A percentile compares a stretch with the other conserved stretches of the same genome.
phyloP scores from a whole-genome alignment of 2,797 vertebrate genomes.

The Lycodopsis pacificus region DNA sequence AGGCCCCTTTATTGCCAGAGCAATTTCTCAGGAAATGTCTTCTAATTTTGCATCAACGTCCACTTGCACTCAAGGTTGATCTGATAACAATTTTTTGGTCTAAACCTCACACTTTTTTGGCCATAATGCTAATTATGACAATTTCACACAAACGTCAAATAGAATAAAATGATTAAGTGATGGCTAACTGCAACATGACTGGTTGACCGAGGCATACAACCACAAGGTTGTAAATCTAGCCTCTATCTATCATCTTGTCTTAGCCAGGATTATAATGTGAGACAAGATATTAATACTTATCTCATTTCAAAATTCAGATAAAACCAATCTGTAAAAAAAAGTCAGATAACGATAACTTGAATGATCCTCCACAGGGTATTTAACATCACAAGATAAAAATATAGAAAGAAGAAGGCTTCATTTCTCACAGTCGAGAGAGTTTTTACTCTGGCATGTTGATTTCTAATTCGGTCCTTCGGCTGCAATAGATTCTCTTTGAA shows the following conservation, averaged over 20 bases:
- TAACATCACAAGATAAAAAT: slow-evolving; percentile 3
- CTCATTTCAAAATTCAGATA: not conserved
- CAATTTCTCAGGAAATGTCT: not conserved
- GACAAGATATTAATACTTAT: not conserved
- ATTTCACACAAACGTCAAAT: not conserved
- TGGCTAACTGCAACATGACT: too few relatives aligned
- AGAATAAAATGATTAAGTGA: not conserved
- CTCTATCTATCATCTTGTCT: slow-evolving; percentile 11
- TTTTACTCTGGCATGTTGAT: slow-evolving; percentile 6
- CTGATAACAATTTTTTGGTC: not conserved
- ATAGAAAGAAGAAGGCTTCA: not conserved
- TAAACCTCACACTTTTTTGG: not conserved
- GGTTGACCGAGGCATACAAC: too few relatives aligned
- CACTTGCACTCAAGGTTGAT: not conserved
- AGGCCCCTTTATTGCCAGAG: not conserved
- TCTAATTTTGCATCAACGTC: not conserved
- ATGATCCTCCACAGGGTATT: not conserved
- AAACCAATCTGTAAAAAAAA: not conserved
- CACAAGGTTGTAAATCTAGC: too few relatives aligned
- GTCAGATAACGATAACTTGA: not conserved
- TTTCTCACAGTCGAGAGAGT: not conserved
- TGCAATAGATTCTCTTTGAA: slow-evolving; percentile 38
- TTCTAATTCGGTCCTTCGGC: slow-evolving; percentile 11
- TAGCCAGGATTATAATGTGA: not conserved
- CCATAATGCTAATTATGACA: not conserved